Base-by-base conservation (phyloP, 2,888 invertebrate species). In the Cyrtodaria siliqua region DNA sequence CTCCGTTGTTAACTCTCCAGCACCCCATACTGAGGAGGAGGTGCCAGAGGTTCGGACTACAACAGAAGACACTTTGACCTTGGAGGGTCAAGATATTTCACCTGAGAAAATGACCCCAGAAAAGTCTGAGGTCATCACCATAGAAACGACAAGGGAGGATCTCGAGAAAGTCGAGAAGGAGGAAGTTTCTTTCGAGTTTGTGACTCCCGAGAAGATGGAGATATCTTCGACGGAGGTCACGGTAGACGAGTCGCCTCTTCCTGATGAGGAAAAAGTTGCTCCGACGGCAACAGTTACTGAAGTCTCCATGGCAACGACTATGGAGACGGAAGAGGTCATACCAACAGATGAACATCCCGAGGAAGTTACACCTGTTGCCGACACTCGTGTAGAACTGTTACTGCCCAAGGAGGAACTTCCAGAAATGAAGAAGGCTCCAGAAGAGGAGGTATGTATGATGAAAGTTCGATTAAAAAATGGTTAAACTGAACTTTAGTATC, bases 151-250 rank as follows among this genome's bases (percentile, higher is more conserved):
- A 68, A 79, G 80, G 82, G 88, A 86, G 72, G 83, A 86, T 56
- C 49, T 72, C 50, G 66, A 70, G 47, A 76, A 83, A 69, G 76
- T 81, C 59, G 88, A 86, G 83, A 89, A 84, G 86, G 90, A 89
- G 85, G 87, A 87, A 84, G 88, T 87, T 85, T 83, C 86, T 83
- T 86, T 85, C 82, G 87, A 87, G 83, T 75, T 87, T 73, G 83
- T 87, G 74, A 82, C 85, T 44, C 72, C 77, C 52, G 87, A 84
- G 81, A 79, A 83, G 69, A 77, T 80, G 9, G 83, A 85, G 68
- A 66, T 80, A 67, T 76, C 85, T 82, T 83, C 84, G 27, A 76
- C 80, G 68, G 85, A 85, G 66, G 77, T 86, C 72, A 79, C 76
- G 38, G 76, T 77, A 67, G 86, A 86, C 55, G 84, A 86, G 68